Evolutionary conservation across 2,113 vertebrate species (phyloP).

Genomic region (Potamarius usumacintae): DNA sequence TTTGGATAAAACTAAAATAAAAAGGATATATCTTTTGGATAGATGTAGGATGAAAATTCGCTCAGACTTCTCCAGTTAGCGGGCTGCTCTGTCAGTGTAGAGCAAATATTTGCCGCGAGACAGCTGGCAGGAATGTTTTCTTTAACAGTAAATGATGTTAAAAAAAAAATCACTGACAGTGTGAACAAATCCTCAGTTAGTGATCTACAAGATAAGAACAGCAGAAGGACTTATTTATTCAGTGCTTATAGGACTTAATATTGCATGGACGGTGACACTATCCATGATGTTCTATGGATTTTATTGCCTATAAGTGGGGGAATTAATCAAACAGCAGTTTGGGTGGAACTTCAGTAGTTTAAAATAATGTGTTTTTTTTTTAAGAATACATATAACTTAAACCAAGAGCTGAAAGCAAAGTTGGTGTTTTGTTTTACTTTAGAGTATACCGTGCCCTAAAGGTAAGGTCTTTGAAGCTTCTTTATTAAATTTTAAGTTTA

Average conservation of each 20-base stretch:
- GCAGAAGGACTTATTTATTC: neutral
- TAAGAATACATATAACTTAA: neutral
- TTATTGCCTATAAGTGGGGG: neutral
- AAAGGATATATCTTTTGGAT: conserved; percentile 15
- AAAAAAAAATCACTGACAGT: conserved; percentile 21
- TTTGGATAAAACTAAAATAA: conserved; percentile 8
- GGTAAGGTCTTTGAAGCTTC: neutral
- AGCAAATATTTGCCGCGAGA: conserved; percentile 41
- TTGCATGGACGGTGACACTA: neutral
- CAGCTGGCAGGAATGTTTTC: conserved; percentile 32
- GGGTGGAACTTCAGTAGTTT: neutral
- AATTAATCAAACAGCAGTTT: neutral
- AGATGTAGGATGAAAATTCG: conserved; percentile 12
- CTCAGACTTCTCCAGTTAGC: neutral
- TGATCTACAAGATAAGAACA: conserved; percentile 1
- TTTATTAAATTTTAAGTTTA: neutral
- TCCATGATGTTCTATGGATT: neutral
- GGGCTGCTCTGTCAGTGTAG: conserved; percentile 13
- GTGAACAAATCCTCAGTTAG: neutral
- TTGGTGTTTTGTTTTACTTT: neutral
- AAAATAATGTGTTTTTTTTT: neutral
- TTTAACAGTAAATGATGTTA: conserved; percentile 10
- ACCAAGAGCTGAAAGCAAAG: neutral
- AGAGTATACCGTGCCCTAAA: neutral
- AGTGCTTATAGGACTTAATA: neutral